Percentiles rank a stretch among this genome's conserved stretches.
Conservation (phyloP, 64 coral and sea anemone genomes). For the Hydrozoanthus tunicans region DNA sequence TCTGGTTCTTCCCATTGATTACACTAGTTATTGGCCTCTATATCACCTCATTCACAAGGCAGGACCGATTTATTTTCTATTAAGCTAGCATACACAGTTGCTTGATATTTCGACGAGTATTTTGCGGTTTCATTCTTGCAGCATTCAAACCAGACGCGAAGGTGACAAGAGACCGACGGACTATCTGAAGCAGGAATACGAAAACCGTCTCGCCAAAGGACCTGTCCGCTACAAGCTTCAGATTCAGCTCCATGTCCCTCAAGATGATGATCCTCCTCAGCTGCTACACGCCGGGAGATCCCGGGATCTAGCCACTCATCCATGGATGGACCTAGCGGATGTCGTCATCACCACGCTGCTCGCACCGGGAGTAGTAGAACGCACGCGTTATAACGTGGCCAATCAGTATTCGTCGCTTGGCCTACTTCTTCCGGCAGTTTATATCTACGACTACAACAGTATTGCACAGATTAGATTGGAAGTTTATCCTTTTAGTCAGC, state of each 20-base stretch:
- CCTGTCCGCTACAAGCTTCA: slow-evolving; percentile 66
- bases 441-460: slow-evolving; percentile 65
- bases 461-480: slow-evolving; percentile 50
- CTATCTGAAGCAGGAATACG: slow-evolving; percentile 81
- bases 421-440: slow-evolving; percentile 48
- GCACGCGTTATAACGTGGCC: slow-evolving; percentile 45
- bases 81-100: too few species aligned
- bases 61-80: too few species aligned
- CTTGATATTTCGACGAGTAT: neutral
- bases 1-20: too few species aligned
- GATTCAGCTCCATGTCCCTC: slow-evolving; percentile 68
- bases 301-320: slow-evolving; percentile 69
- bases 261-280: slow-evolving; percentile 61
- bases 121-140: neutral
- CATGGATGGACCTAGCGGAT: slow-evolving; percentile 72
- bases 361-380: slow-evolving; percentile 34
- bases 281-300: slow-evolving; percentile 61
- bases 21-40: too few species aligned
- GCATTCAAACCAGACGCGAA: slow-evolving; percentile 36
- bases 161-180: slow-evolving; percentile 60
- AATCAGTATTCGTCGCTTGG: slow-evolving; percentile 58
- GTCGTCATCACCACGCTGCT: slow-evolving; percentile 51
- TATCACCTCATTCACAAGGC: too few species aligned
- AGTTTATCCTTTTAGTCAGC: slow-evolving; percentile 1
- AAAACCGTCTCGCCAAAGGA: slow-evolving; percentile 47